phyloP scores from a whole-genome alignment of 2,113 vertebrate species.

The Xenopus laevis region DNA sequence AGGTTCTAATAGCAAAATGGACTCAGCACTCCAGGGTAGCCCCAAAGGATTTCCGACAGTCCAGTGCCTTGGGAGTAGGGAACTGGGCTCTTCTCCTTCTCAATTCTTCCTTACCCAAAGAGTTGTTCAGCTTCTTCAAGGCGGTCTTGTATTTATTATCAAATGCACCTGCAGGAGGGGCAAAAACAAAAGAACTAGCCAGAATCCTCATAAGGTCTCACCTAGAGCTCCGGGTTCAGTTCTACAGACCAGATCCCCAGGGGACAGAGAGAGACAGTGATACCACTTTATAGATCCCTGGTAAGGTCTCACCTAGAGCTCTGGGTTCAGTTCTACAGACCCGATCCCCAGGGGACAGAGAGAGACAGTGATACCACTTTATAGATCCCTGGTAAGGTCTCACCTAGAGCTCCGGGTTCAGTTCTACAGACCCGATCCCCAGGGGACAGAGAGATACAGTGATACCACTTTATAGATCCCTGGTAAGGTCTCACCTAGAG shows the following conservation, averaged over 20 bases:
- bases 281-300: conserved; percentile 7
- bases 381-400: conserved; percentile 11
- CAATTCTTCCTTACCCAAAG: conserved; percentile 76
- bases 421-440: no score
- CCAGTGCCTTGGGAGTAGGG: conserved; percentile 77
- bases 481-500: no score
- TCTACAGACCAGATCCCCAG: conserved; percentile 1
- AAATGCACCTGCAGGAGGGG: conserved; percentile 66
- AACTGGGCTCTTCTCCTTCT: conserved; percentile 71
- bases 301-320: not conserved
- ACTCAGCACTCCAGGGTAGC: conserved; percentile 76
- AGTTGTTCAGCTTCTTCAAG: conserved; percentile 68
- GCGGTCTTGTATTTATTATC: conserved; percentile 86
- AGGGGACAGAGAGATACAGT: no score
- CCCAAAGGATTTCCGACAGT: conserved; percentile 84
- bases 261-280: conserved; percentile 3
- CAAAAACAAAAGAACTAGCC: no score
- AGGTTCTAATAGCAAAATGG: not conserved
- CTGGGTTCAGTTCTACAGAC: not conserved
- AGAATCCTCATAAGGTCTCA: not conserved
- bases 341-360: conserved; percentile 2
- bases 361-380: conserved; percentile 6
- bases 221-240: not conserved
- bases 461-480: no score
- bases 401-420: not conserved